Percentiles rank a stretch among this genome's conserved stretches.
These are phyloP conservation scores for Tragelaphus scriptus DNA, from an alignment of 2,113 vertebrate genomes.

Conservation along the genomic window DNA sequence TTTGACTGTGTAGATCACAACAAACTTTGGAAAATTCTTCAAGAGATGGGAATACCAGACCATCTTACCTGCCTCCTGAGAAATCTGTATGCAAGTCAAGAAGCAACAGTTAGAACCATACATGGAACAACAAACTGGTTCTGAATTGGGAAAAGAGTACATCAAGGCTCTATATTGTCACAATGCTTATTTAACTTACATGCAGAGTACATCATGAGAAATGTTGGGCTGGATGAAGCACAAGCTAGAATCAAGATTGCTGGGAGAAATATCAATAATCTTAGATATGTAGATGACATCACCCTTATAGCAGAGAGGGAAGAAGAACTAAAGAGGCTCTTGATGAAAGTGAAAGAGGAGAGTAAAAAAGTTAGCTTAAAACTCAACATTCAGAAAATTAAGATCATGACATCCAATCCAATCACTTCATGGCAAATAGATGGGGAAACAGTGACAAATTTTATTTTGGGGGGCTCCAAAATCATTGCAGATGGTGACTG, in stretches of 20 bases:
- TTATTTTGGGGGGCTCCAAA: not conserved
- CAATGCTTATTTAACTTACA: not conserved
- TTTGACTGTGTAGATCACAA: not conserved
- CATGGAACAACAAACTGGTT: not conserved
- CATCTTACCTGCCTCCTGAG: not conserved
- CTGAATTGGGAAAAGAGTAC: fast-evolving
- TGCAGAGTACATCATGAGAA: not conserved
- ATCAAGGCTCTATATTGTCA: not conserved
- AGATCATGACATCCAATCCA: not conserved
- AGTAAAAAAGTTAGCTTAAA: not conserved
- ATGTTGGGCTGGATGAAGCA: not conserved
- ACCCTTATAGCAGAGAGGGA: not conserved
- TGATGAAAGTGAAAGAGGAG: not conserved
- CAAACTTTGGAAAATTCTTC: not conserved
- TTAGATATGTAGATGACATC: not conserved
- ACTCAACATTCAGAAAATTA: not conserved
- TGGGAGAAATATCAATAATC: not conserved
- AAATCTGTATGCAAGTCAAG: not conserved
- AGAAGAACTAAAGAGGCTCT: not conserved
- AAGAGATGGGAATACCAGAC: not conserved
- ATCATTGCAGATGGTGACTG: not conserved
- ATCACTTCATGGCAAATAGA: not conserved
- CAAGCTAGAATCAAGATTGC: not conserved
- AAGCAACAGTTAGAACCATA: not conserved
- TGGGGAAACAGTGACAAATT: not conserved